These are phyloP conservation scores for Prietella phreatophila DNA, from an alignment of 2,113 vertebrate species.

Conservation along the genomic window DNA sequence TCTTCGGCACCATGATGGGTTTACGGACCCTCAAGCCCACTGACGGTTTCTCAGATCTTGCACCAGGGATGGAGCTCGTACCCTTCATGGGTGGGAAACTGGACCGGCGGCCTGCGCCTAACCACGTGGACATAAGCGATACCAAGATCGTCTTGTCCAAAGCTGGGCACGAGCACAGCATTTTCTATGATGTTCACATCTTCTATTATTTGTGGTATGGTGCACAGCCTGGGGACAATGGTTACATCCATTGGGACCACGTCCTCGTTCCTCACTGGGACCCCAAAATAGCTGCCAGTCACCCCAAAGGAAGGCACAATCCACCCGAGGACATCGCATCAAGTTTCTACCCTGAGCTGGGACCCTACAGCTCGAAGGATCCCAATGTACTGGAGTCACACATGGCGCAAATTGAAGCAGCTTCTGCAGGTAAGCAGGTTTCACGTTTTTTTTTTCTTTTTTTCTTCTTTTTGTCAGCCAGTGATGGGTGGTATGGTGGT, in stretches of 20 bases:
- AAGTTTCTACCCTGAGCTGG: slow-evolving; percentile 83
- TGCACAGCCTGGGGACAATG: slow-evolving; percentile 73
- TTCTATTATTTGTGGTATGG: slow-evolving; percentile 92
- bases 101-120: slow-evolving; percentile 61
- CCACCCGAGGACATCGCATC: slow-evolving; percentile 83
- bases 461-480: neutral
- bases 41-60: slow-evolving; percentile 80
- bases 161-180: slow-evolving; percentile 69
- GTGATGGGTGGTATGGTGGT: neutral
- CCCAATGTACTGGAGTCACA: slow-evolving; percentile 79
- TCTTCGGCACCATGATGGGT: slow-evolving; percentile 88
- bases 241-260: slow-evolving; percentile 86
- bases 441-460: neutral
- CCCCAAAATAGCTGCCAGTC: slow-evolving; percentile 86
- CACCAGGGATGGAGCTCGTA: slow-evolving; percentile 74
- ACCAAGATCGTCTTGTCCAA: slow-evolving; percentile 75
- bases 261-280: slow-evolving; percentile 90
- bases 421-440: slow-evolving; percentile 77
- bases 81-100: slow-evolving; percentile 64
- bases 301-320: slow-evolving; percentile 81
- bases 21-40: slow-evolving; percentile 82
- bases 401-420: slow-evolving; percentile 80
- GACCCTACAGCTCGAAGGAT: slow-evolving; percentile 88
- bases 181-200: slow-evolving; percentile 84
- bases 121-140: slow-evolving; percentile 60